These are phyloP conservation scores for Halictus ligatus DNA, from an alignment of 2,888 invertebrate genomes.

Conservation along the genomic window DNA sequence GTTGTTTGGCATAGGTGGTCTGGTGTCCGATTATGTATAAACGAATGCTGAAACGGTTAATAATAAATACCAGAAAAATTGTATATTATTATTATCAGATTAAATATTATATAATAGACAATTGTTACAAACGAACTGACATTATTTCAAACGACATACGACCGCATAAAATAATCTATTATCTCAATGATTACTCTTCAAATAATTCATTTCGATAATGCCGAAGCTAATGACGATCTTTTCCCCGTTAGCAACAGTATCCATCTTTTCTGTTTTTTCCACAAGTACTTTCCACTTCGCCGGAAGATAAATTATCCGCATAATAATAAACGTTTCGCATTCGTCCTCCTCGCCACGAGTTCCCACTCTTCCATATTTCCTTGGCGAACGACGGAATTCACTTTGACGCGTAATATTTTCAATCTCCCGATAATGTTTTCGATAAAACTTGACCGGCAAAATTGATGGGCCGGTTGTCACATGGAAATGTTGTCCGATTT, in stretches of 20 bases:
- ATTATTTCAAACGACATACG: too few relatives aligned
- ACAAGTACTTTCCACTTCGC: background rate
- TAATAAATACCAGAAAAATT: too few relatives aligned
- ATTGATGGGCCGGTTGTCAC: background rate
- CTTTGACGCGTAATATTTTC: background rate
- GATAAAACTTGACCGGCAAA: background rate
- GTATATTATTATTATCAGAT: too few relatives aligned
- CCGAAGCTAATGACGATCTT: background rate
- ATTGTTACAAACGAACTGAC: too few relatives aligned
- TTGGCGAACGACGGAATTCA: background rate
- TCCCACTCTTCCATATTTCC: background rate
- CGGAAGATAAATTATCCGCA: background rate
- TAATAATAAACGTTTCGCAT: slow-evolving; percentile 1
- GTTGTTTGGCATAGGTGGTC: too few relatives aligned
- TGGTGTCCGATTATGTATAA: too few relatives aligned
- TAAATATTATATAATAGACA: too few relatives aligned
- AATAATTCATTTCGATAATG: too few relatives aligned
- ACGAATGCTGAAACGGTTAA: too few relatives aligned
- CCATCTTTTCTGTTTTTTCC: background rate
- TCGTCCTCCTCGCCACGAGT: background rate
- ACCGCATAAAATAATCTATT: too few relatives aligned
- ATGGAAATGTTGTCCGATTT: background rate
- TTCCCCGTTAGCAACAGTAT: background rate
- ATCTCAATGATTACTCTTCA: too few relatives aligned
- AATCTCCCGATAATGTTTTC: background rate